Base-by-base conservation (phyloP, 2,888 invertebrate species). In the Cactoblastis cactorum region DNA sequence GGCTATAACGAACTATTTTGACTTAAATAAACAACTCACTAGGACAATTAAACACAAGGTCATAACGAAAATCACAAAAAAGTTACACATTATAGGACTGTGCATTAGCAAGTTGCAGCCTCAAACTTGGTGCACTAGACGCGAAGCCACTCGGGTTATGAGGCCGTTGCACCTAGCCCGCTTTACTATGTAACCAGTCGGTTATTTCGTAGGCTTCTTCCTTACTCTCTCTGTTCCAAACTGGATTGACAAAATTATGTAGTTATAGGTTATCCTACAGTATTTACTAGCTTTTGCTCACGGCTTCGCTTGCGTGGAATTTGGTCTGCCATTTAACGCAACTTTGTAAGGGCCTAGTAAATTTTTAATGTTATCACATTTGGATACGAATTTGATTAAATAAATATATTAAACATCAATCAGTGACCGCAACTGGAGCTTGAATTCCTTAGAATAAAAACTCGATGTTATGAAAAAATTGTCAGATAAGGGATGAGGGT, bases 151-250 rank as follows among this genome's bases (percentile, higher is more conserved):
- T 14, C 15, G 47, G 46, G 37, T 48, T 37, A 37, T 38, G 47
- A 22, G 47, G 47, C 9, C 47, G 14, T 48, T 48, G 47, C 47
- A 48, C 47, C n/a, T 24, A 37, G 15, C 34, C 35, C 24, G 22
- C 37, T 24, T 18, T 46, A 48, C 47, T 47, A 48, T 37, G 47
- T 38, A 48, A 48, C 47, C 37, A 48, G 47, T 48, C 47, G 17
- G 6, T 9, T 12, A 24, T 12, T 24, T n/a, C 37, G 24, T 48
- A 48, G 47, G 37, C 17, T 22, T 43, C 12, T 28, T 6, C 28
- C 28, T 28, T 28, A 9, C 28, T 28, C 8, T 28, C 11, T n/a
- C 38, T 38, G n/a, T 18, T 38, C 6, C 14, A 12, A 24, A 14
- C 39, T 22, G 1, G 12, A 1, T 22, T 22, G 5, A n/a, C n/a